Percentiles rank a stretch among this genome's conserved stretches.
Conservation (phyloP, 2,797 vertebrate genomes). For the Diglossa cyanea region DNA sequence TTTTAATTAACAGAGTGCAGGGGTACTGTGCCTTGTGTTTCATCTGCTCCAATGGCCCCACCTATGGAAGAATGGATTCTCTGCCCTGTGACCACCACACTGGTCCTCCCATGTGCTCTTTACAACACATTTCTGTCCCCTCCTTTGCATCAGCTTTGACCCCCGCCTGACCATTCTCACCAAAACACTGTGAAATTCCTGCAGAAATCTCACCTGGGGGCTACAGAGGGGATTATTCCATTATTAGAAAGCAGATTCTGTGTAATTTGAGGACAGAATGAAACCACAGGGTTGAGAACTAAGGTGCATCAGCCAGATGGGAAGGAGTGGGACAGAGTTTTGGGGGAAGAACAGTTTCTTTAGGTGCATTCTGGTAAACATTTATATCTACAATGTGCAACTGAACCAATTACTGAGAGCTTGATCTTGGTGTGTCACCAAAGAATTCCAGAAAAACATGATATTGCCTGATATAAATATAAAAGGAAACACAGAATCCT, state of each 20-base stretch:
- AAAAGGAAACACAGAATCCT: neutral
- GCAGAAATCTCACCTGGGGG: neutral
- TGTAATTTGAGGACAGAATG: neutral
- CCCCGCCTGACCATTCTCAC: neutral
- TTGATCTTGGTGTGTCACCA: neutral
- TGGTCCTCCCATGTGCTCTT: neutral
- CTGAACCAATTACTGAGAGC: neutral
- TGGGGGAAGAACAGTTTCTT: neutral
- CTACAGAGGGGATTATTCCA: neutral
- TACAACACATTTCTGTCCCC: neutral
- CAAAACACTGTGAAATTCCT: neutral
- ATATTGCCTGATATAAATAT: neutral
- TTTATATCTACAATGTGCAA: neutral
- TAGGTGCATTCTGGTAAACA: neutral
- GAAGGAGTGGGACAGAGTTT: neutral
- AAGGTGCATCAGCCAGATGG: too few species aligned
- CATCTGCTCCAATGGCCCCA: neutral
- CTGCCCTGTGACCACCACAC: neutral
- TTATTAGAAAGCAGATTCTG: neutral
- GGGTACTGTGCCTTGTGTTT: neutral
- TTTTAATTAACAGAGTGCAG: neutral
- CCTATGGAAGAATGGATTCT: neutral
- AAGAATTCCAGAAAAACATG: neutral
- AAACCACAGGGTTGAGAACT: neutral
- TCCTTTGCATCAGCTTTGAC: neutral